Base-by-base conservation (phyloP, 2,888 invertebrate species). In the Pelosia muscerda region DNA sequence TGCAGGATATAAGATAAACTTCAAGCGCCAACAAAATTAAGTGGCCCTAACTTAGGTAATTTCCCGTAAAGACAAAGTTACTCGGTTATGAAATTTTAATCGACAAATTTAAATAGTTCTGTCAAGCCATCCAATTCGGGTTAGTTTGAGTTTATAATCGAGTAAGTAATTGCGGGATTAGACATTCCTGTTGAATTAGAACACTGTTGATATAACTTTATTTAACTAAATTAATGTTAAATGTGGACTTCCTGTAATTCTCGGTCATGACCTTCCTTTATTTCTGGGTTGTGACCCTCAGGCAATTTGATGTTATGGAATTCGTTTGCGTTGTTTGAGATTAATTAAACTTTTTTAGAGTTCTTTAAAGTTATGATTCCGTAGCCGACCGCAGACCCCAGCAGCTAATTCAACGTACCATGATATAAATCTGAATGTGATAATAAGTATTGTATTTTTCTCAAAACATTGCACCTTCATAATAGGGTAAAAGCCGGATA, bases 81-180 rank as follows among this genome's bases (percentile, higher is more conserved):
- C 13, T 19, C 38, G 19, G 59, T 15, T 19, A 22, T 59, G 59
- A 38, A 59, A 38, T 23, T 56, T 56, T 25, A 57, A 56, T 34
- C 34, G 38, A 25, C 38, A 23, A 55, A 63, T 56, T 64, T n/a
- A 42, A 57, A 64, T 64, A 57, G 56, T 64, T 64, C 31, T 26
- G 38, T 38, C 38, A 57, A 34, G 23, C 42, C 34, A 55, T 26
- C 42, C 26, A 64, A 57, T 64, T 64, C 26, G 23, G 19, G 38
- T 38, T 25, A 42, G 64, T 42, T 64, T 10, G n/a, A 55, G 56
- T 38, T 56, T 63, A 10, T 25, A 56, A 64, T 64, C 42, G n/a
- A 57, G 26, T 64, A 42, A 26, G 42, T 42, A 42, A 64, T 56
- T 64, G n/a, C 9, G 38, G 25, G 25, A n/a, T 25, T 19, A 10